Evolutionary conservation across 2,888 invertebrate genomes (phyloP), one percentile per base, ranked within the genome.

Genomic region (Conomelus anceps): DNA sequence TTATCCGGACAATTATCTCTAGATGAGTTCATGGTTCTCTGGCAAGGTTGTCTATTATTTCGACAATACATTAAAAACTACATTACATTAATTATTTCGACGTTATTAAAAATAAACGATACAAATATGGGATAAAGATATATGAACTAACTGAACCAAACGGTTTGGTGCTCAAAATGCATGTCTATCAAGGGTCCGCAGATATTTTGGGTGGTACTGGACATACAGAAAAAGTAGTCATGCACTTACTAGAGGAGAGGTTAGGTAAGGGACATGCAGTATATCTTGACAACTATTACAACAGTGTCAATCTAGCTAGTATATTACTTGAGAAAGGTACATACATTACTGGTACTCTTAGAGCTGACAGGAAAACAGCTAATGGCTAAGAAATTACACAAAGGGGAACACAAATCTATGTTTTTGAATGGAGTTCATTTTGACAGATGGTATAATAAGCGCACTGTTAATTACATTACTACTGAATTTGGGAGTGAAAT

Each of bases 251-350:
- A 23, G 9, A 87, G 20, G 84, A 84, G 22, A 84, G 29, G 13
- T 24, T 89, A n/a, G 87, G 87, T 22, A 87, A 87, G 4, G 89
- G 87, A 1, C 87, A 89, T 24, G 6, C 24, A 9, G 23, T 89
- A 11, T 89, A 87, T 85, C 84, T 89, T 29, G 89, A 89, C 29
- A 89, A 89, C 22, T 89, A 26, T 87, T 89, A 87, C 23, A 89
- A 89, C 22, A 7, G 24, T 0, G 20, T 41, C 13, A 17, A 17
- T 20, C 41, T 41, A 41, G 41, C 41, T 41, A 41, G 13, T 20
- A 41, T 13, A 41, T 41, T 41, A 41, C 41, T 41, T 41, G 41
- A 41, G 13, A 11, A 41, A 41, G 41, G 20, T 20, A 41, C 17
- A 41, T 41, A 41, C 41, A 13, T 11, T 41, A 41, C 41, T 20